Conservation (phyloP, 2,888 invertebrate genomes). For the Epinotia demarniana region DNA sequence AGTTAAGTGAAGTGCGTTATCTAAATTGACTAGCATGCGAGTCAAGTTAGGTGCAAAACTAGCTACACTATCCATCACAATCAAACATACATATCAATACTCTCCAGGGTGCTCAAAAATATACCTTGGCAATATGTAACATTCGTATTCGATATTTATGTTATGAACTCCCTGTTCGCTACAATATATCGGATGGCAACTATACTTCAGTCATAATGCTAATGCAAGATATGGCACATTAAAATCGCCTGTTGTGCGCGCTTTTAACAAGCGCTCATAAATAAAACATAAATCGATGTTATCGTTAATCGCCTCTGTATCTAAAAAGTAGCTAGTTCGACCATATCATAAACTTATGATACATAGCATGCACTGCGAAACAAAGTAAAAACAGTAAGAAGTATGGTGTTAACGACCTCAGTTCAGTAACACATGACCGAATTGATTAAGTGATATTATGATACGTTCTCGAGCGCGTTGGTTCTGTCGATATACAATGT, state of each 20-base stretch:
- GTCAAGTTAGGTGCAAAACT: too few species aligned
- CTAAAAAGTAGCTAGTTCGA: constrained; percentile 27
- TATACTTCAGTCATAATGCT: background rate
- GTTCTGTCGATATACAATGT: constrained; percentile 71
- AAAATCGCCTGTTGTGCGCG: constrained; percentile 14
- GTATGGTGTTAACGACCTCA: constrained; percentile 62
- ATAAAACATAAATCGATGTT: constrained; percentile 33
- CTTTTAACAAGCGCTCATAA: constrained; percentile 30
- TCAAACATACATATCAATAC: too few species aligned
- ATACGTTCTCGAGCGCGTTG: constrained; percentile 68
- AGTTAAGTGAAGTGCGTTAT: too few species aligned
- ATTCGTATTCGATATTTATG: too few species aligned
- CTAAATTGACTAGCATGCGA: too few species aligned
- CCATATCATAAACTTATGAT: constrained; percentile 28
- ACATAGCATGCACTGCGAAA: constrained; percentile 34
- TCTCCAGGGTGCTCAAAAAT: too few species aligned
- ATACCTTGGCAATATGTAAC: too few species aligned
- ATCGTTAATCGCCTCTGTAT: constrained; percentile 32
- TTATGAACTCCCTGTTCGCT: too few species aligned
- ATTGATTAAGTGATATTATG: constrained; percentile 78
- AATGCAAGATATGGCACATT: constrained; percentile 24
- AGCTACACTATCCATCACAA: too few species aligned
- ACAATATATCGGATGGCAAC: too few species aligned
- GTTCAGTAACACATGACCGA: constrained; percentile 69
- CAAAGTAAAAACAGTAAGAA: constrained; percentile 40